Percentiles rank a stretch among this genome's conserved stretches.
Conservation (phyloP, 2,888 invertebrate species). For the Dynastes maya region DNA sequence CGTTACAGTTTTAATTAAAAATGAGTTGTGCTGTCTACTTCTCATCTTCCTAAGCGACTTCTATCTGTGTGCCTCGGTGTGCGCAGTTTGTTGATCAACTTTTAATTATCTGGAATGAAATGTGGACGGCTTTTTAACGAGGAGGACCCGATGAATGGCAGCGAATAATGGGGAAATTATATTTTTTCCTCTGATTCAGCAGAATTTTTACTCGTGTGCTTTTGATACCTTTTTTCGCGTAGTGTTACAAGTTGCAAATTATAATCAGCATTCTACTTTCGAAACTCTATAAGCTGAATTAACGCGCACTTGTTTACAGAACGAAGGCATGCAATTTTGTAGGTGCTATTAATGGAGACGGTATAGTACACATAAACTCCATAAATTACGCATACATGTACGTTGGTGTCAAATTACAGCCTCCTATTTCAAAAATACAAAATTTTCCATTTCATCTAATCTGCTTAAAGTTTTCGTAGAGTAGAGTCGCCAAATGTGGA, state of each 20-base stretch:
- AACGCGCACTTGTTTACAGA: no score
- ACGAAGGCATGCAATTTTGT: no score
- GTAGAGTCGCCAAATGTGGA: no score
- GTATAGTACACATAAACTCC: no score
- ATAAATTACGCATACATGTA: no score
- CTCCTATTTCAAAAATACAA: no score
- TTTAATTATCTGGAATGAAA: constrained; percentile 46
- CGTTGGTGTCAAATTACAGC: no score
- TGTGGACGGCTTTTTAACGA: constrained; percentile 42
- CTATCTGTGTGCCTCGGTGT: constrained; percentile 30
- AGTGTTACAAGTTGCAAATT: neutral
- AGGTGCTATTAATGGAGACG: no score
- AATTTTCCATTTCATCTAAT: no score
- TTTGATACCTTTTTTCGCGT: constrained; percentile 8
- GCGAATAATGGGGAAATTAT: constrained; percentile 40
- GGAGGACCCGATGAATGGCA: constrained; percentile 25
- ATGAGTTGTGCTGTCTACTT: constrained; percentile 27
- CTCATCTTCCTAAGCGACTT: constrained; percentile 31
- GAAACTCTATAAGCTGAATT: neutral
- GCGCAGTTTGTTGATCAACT: constrained; percentile 43
- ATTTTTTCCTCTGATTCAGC: constrained; percentile 24
- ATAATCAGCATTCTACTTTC: neutral
- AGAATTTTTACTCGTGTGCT: constrained; percentile 18
- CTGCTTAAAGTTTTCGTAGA: no score
- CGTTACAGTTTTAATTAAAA: constrained; percentile 45